phyloP scores from a whole-genome alignment of 2,888 invertebrate species.

The Polyommatus iphigenia region DNA sequence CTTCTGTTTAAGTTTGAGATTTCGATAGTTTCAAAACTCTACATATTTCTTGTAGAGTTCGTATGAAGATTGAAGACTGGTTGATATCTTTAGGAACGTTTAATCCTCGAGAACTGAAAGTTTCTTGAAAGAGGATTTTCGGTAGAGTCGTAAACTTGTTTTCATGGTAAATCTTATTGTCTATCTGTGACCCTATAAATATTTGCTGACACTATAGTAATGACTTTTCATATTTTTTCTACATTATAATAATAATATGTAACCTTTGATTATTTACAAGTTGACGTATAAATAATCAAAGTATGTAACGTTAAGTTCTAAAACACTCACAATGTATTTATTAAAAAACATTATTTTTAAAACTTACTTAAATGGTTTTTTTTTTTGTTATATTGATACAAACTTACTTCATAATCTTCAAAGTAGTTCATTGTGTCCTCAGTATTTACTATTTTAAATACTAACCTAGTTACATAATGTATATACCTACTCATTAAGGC shows the following conservation, averaged over 20 bases:
- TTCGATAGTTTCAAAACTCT: too few species aligned
- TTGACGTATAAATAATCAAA: too few species aligned
- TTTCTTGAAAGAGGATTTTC: constrained; percentile 3
- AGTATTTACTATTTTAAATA: not conserved
- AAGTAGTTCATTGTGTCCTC: not conserved
- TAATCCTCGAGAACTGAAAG: not conserved
- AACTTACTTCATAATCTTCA: not conserved
- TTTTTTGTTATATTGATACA: not conserved
- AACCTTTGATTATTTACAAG: too few species aligned
- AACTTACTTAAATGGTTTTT: not conserved
- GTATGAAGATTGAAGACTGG: not conserved
- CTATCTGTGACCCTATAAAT: constrained; percentile 18
- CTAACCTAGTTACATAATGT: not conserved
- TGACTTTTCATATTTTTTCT: not conserved
- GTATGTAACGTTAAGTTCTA: not conserved
- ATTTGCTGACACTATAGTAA: not conserved
- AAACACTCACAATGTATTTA: not conserved
- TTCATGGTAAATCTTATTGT: constrained; percentile 18
- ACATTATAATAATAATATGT: not conserved
- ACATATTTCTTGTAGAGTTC: not conserved
- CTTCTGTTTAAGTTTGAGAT: too few species aligned
- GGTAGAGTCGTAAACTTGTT: constrained; percentile 21
- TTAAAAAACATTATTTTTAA: too few species aligned
- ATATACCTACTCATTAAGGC: not conserved
- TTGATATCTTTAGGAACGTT: not conserved